A percentile compares a stretch with the other conserved stretches of the same genome.
phyloP scores from a whole-genome alignment of 2,797 vertebrate species.

The Sarcoramphus papa region DNA sequence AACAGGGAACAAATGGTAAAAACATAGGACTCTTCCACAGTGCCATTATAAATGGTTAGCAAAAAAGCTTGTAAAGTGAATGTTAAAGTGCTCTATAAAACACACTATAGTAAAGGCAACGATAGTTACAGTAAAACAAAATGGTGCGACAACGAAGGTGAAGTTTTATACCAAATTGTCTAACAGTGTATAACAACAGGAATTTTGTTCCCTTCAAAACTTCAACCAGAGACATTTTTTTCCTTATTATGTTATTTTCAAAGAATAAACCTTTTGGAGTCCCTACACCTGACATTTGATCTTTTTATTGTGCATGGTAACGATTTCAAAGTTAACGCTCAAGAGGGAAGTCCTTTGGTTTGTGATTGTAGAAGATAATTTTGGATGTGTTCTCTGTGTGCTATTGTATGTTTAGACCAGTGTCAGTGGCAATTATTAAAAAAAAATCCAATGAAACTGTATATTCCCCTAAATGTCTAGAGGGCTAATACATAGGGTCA shows the following conservation, averaged over 20 bases:
- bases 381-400: background rate
- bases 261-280: background rate
- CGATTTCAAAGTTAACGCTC: background rate
- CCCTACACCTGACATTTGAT: background rate
- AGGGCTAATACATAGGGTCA: accelerated
- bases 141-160: background rate
- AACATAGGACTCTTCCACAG: background rate
- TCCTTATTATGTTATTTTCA: background rate
- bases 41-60: background rate
- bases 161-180: constrained; percentile 45
- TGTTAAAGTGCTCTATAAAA: constrained; percentile 41
- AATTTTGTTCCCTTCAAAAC: background rate
- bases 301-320: background rate
- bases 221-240: background rate
- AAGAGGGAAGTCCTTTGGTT: background rate
- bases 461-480: background rate
- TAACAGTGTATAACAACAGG: background rate
- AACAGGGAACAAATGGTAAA: background rate
- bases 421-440: background rate
- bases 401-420: background rate
- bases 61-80: background rate
- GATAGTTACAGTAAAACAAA: constrained; percentile 50
- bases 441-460: background rate
- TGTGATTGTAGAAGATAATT: background rate
- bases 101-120: constrained; percentile 13